phyloP scores from a whole-genome alignment of 2,113 vertebrate genomes.

The Theristicus caerulescens region DNA sequence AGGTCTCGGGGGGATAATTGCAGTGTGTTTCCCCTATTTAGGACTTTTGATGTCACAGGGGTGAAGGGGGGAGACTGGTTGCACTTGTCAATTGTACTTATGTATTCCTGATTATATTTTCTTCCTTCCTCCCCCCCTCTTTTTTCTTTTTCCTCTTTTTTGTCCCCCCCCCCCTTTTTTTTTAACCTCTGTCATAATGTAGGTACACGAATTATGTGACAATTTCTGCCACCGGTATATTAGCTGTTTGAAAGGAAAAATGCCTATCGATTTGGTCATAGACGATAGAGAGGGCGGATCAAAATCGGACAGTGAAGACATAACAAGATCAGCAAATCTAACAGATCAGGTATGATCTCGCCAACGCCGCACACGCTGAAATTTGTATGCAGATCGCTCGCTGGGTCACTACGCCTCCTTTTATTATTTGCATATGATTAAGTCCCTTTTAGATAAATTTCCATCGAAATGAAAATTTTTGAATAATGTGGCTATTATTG shows the following conservation, averaged over 20 bases:
- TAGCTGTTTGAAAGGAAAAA: slow-evolving; percentile 99
- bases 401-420: slow-evolving; percentile 86
- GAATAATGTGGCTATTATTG: slow-evolving; percentile 99
- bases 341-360: slow-evolving; percentile 91
- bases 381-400: slow-evolving; percentile 86
- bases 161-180: neutral
- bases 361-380: slow-evolving; percentile 52
- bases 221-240: slow-evolving; percentile 99
- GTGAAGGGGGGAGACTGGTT: slow-evolving; percentile 68
- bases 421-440: slow-evolving; percentile 99
- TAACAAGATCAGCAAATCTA: slow-evolving; percentile 96
- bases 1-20: slow-evolving; percentile 81
- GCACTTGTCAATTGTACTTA: slow-evolving; percentile 84
- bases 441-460: slow-evolving; percentile 91
- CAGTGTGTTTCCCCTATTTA: slow-evolving; percentile 78
- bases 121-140: neutral
- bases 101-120: slow-evolving; percentile 78
- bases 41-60: slow-evolving; percentile 78
- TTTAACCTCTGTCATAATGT: slow-evolving; percentile 61
- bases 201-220: slow-evolving; percentile 99
- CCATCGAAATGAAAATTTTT: slow-evolving; percentile 92
- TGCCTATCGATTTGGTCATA: slow-evolving; percentile 99
- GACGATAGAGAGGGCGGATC: slow-evolving; percentile 98
- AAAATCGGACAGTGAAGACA: slow-evolving; percentile 99
- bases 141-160: too few relatives aligned